Percentiles rank a stretch among this genome's conserved stretches.
Conservation (phyloP, 2,797 vertebrate genomes). For the Euthynnus affinis region DNA sequence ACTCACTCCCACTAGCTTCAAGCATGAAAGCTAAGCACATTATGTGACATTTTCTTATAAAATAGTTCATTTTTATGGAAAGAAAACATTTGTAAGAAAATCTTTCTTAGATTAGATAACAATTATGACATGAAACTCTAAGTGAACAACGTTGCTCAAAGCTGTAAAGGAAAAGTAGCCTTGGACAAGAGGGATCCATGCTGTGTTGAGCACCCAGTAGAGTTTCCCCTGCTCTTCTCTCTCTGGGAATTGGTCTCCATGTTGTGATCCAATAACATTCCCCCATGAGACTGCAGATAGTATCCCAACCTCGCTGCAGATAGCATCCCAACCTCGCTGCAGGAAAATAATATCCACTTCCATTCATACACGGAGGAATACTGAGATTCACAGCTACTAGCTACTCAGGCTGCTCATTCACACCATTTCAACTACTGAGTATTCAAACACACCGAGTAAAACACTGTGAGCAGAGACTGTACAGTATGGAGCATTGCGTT, state of each 20-base stretch:
- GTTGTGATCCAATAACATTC: conserved; percentile 65
- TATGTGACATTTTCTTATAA: not conserved
- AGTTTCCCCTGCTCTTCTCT: conserved; percentile 43
- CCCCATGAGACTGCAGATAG: conserved; percentile 64
- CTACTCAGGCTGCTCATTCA: conserved; percentile 27
- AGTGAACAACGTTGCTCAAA: conserved; percentile 43
- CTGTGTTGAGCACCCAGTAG: conserved; percentile 55
- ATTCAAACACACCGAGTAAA: conserved; percentile 5
- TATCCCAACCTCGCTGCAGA: conserved; percentile 50
- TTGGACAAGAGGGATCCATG: conserved; percentile 34
- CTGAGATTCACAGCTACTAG: conserved; percentile 43
- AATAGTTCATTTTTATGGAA: not conserved
- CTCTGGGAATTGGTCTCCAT: conserved; percentile 69
- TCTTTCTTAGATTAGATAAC: conserved; percentile 12
- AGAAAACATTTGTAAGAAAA: not conserved
- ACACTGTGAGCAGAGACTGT: not conserved
- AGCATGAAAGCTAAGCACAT: not conserved
- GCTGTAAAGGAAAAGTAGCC: conserved; percentile 34
- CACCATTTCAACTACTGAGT: not conserved
- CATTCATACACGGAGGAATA: conserved; percentile 60
- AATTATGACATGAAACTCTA: conserved; percentile 11
- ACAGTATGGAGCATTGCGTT: not conserved
- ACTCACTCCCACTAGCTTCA: not conserved
- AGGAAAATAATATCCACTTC: conserved; percentile 64
- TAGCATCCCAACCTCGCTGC: conserved; percentile 55